Conservation (phyloP, 2,888 invertebrate genomes). For the Eurytoma adleriae region DNA sequence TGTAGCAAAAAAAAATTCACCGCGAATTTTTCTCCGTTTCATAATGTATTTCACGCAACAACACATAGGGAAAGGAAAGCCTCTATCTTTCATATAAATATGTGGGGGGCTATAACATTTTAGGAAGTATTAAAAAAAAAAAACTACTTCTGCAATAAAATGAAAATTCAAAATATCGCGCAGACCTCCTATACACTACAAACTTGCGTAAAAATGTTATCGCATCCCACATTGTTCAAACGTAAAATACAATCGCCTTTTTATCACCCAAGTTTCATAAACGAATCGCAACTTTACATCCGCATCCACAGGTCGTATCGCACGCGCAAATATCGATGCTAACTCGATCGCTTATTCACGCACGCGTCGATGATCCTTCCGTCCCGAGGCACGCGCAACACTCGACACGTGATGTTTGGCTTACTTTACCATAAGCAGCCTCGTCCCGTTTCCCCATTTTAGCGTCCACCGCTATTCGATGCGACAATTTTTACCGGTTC, state of each 20-base stretch:
- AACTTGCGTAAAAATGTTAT: too few species aligned
- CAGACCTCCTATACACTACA: too few species aligned
- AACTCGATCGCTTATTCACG: not conserved
- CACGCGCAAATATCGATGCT: not conserved
- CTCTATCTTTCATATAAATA: too few species aligned
- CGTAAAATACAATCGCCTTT: too few species aligned
- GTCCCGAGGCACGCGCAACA: not conserved
- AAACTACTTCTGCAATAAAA: too few species aligned
- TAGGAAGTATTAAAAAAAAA: too few species aligned
- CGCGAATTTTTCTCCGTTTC: slow-evolving; percentile 37
- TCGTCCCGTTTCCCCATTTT: slow-evolving; percentile 8
- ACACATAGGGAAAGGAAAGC: not conserved
- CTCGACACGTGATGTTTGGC: slow-evolving; percentile 6
- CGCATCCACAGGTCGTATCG: not conserved
- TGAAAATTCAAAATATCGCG: too few species aligned
- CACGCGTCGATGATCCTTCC: slow-evolving; percentile 4
- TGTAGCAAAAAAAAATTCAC: slow-evolving; percentile 42
- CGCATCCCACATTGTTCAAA: too few species aligned
- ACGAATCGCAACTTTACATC: too few species aligned
- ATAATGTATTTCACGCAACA: slow-evolving; percentile 35
- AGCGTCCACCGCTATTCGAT: too few species aligned
- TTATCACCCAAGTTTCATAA: too few species aligned
- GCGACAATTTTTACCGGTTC: not conserved
- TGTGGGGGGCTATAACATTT: too few species aligned
- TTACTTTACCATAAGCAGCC: not conserved